Evolutionary conservation across 2,888 invertebrate species (phyloP), one percentile per base, ranked within the genome.

Genomic region (Biston betularia): DNA sequence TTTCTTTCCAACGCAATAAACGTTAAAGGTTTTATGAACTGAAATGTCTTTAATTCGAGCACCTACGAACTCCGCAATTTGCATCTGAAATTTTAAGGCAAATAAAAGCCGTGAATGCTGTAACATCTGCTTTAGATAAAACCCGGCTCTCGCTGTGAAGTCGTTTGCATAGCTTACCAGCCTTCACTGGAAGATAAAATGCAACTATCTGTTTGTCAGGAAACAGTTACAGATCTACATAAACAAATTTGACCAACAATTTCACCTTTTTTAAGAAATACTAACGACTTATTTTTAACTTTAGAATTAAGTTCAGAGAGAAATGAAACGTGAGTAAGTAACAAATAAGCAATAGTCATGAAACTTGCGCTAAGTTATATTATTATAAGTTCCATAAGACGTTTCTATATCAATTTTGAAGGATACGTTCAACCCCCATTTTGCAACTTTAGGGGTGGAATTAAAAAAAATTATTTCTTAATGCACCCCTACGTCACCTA

Each of bases 11-110:
- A 83, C 75, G 77, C 76, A 78, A 81, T 81, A 81, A 81, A 79
- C 78, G 75, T 11, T 50, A 15, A 73, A 71, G 83, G 84, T 83
- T 85, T 85, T 79, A 86, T 86, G 80, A 85, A 82, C 79, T 79
- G 78, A 61, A 59, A 76, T 72, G 77, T 77, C 78, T 86, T 83
- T 86, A 84, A 85, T 86, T 87, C 71, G 74, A 82, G 79, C 82
- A 85, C 84, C 84, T 82, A 81, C 84, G 81, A 82, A 84, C 79
- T 81, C 80, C 78, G 80, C 82, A 83, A 88, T 89, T 89, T 88
- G 86, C 88, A 89, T 88, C 85, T 82, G 86, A 88, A 89, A 88
- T 89, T 89, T 83, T 83, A 85, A 87, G 84, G 80, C 84, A 88
- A 89, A 89, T 85, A 86, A 79, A 83, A 79, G 77, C 75, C 78